Evolutionary conservation across 2,888 invertebrate genomes (phyloP).

Genomic region (Tenthredo livida): DNA sequence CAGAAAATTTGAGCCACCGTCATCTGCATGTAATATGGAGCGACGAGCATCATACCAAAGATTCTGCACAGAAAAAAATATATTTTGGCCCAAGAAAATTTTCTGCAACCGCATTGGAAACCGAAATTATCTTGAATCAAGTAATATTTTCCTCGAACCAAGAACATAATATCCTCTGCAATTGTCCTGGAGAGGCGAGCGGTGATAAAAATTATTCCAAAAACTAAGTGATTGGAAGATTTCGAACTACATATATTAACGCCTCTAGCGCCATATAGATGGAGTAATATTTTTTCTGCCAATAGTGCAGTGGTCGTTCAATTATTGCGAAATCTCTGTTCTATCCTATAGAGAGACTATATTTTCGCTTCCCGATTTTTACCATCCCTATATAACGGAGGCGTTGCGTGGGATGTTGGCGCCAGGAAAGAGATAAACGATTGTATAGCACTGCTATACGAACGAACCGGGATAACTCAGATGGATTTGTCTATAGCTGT

Average conservation of each 20-base stretch:
- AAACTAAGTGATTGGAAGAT: not conserved
- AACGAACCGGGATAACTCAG: slow-evolving; percentile 15
- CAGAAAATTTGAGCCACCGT: not conserved
- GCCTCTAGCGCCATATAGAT: not conserved
- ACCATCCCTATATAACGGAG: slow-evolving; percentile 9
- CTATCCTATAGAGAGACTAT: not conserved
- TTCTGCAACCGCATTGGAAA: too few relatives aligned
- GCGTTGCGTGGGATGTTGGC: slow-evolving; percentile 52
- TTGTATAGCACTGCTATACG: not conserved
- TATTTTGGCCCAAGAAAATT: too few relatives aligned
- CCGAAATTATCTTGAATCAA: too few relatives aligned
- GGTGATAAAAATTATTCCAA: not conserved
- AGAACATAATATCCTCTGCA: not conserved
- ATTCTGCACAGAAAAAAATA: not conserved
- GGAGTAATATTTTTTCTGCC: not conserved
- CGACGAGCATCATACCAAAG: not conserved
- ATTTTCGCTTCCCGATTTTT: slow-evolving; percentile 21
- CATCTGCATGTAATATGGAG: too few relatives aligned
- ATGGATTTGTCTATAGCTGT: slow-evolving; percentile 34
- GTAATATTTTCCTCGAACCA: too few relatives aligned
- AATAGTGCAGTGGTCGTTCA: not conserved
- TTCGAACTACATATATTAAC: not conserved
- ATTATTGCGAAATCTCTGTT: slow-evolving; percentile 21
- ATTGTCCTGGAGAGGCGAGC: not conserved
- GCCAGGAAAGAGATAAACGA: slow-evolving; percentile 49